phyloP scores from a whole-genome alignment of 2,113 vertebrate genomes.

The Atrichornis clamosus region DNA sequence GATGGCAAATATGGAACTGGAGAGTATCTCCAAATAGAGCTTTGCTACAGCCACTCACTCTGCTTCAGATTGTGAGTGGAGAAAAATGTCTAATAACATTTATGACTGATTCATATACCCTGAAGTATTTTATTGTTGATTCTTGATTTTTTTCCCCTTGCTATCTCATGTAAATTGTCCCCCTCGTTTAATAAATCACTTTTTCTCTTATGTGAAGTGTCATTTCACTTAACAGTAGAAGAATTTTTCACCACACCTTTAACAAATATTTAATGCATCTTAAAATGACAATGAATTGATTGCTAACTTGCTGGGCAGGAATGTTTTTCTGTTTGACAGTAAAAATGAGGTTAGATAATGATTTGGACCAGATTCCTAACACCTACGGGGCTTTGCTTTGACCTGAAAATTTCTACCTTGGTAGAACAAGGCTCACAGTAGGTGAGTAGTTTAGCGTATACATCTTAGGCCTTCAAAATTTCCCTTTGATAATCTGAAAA shows the following conservation, averaged over 20 bases:
- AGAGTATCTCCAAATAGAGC: neutral
- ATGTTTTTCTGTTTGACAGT: neutral
- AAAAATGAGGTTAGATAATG: neutral
- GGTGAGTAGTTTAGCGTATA: neutral
- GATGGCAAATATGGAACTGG: neutral
- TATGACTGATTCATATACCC: neutral
- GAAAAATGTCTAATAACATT: neutral
- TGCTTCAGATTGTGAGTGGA: neutral
- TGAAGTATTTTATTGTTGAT: neutral
- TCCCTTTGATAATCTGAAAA: neutral
- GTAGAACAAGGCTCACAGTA: neutral
- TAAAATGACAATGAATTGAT: neutral
- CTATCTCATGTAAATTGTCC: neutral
- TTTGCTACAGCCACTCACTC: neutral
- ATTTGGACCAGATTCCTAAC: neutral
- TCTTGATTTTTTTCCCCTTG: neutral
- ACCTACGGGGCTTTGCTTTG: neutral
- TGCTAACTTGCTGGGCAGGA: neutral
- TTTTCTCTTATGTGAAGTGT: neutral
- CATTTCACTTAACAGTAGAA: neutral
- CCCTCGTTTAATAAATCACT: neutral
- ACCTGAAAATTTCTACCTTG: neutral
- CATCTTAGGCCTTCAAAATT: neutral
- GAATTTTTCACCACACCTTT: neutral
- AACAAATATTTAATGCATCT: neutral